phyloP scores from a whole-genome alignment of 2,113 vertebrate species.

The Girardinichthys multiradiatus region DNA sequence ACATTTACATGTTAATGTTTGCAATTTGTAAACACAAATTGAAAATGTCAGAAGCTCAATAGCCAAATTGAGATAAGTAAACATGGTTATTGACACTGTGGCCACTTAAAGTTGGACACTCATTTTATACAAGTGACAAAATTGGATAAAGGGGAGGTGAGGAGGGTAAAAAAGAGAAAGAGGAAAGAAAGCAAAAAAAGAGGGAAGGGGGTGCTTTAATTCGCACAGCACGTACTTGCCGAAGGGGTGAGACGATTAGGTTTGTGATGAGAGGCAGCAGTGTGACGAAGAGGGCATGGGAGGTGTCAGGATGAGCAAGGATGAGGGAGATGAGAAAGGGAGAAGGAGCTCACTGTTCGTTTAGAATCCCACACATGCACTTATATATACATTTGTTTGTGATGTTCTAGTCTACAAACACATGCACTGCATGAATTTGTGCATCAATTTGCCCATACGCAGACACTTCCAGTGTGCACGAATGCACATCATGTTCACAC shows the following conservation, averaged over 20 bases:
- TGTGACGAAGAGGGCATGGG: slow-evolving; percentile 80
- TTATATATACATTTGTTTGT: slow-evolving; percentile 15
- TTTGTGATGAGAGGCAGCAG: slow-evolving; percentile 80
- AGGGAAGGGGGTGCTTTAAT: slow-evolving; percentile 77
- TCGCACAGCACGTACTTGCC: slow-evolving; percentile 78
- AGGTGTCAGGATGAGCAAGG: slow-evolving; percentile 80
- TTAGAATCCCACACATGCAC: slow-evolving; percentile 40
- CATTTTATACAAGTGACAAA: slow-evolving; percentile 58
- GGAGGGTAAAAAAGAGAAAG: slow-evolving; percentile 63
- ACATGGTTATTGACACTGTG: slow-evolving; percentile 72
- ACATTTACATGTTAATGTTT: slow-evolving; percentile 80
- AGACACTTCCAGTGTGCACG: slow-evolving; percentile 10
- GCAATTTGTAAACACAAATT: slow-evolving; percentile 82
- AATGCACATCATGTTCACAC: slow-evolving; percentile 25
- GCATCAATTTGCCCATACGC: slow-evolving; percentile 8
- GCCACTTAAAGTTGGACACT: slow-evolving; percentile 74
- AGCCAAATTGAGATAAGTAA: slow-evolving; percentile 80
- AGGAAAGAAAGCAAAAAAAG: slow-evolving; percentile 64
- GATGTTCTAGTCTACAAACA: slow-evolving; percentile 4
- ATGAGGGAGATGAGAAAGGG: slow-evolving; percentile 78
- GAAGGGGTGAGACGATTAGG: slow-evolving; percentile 81
- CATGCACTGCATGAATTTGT: slow-evolving; percentile 16
- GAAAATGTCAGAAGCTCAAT: slow-evolving; percentile 82
- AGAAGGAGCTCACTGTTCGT: slow-evolving; percentile 65
- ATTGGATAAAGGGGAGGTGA: slow-evolving; percentile 51